Percentiles rank a stretch among this genome's conserved stretches.
Evolutionary conservation across 2,888 invertebrate species (phyloP).

Genomic region (Empis stercorea): DNA sequence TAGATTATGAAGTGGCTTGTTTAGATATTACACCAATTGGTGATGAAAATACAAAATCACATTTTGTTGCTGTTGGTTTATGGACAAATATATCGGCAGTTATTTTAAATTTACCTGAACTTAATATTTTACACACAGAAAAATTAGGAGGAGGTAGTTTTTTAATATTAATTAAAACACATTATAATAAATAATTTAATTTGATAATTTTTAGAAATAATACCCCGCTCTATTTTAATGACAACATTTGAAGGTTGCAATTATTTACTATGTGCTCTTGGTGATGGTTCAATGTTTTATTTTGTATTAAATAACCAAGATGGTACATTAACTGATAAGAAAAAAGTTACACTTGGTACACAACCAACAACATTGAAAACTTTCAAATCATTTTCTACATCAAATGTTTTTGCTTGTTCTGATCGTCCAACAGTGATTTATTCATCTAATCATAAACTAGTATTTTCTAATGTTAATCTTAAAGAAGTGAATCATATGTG

Average conservation of each 20-base stretch:
- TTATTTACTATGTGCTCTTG: constrained; percentile 82
- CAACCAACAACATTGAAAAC: constrained; percentile 89
- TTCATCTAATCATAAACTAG: constrained; percentile 95
- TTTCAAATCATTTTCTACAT: constrained; percentile 79
- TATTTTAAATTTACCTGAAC: constrained; percentile 66
- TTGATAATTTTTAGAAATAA: constrained; percentile 60
- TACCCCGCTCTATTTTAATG: constrained; percentile 90
- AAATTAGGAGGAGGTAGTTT: constrained; percentile 70
- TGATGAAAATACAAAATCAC: constrained; percentile 46
- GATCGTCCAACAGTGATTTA: constrained; percentile 98
- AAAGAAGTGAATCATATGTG: constrained; percentile 97
- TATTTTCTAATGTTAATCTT: constrained; percentile 95
- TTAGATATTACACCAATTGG: constrained; percentile 78
- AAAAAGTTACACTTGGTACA: constrained; percentile 93
- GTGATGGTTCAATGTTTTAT: constrained; percentile 96
- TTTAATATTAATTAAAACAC: constrained; percentile 5
- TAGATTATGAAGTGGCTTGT: constrained; percentile 94
- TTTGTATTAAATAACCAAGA: constrained; percentile 67
- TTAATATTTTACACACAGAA: constrained; percentile 74
- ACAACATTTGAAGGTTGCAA: constrained; percentile 85
- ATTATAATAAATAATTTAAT: too few species aligned
- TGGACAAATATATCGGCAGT: constrained; percentile 96
- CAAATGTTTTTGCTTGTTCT: constrained; percentile 97
- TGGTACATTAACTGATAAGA: constrained; percentile 71
- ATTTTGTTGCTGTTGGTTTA: constrained; percentile 79